Evolutionary conservation across 2,888 invertebrate species (phyloP).

Genomic region (Lampropteryx suffumata): DNA sequence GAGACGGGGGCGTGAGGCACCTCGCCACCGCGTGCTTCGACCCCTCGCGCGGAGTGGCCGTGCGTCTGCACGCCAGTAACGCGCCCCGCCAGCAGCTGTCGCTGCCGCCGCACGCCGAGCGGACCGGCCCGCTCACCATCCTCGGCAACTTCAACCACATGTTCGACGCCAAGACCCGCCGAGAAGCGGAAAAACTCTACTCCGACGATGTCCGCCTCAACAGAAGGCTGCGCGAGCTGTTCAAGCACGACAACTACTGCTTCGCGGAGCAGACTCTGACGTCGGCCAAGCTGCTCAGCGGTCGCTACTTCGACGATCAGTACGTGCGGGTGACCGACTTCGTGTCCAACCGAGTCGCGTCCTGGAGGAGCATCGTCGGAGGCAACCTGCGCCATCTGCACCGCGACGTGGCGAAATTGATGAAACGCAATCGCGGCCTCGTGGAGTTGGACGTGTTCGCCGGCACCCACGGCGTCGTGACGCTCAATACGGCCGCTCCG

Average conservation of each 20-base stretch:
- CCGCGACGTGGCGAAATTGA: constrained; percentile 51
- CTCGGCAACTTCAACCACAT: constrained; percentile 76
- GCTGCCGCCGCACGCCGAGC: constrained; percentile 52
- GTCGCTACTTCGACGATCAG: constrained; percentile 64
- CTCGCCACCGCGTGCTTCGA: constrained; percentile 68
- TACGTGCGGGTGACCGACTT: constrained; percentile 62
- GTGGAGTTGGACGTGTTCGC: constrained; percentile 48
- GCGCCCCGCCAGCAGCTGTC: constrained; percentile 37
- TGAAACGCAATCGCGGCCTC: constrained; percentile 36
- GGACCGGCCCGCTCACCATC: constrained; percentile 57
- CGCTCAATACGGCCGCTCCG: constrained; percentile 43
- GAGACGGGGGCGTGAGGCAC: constrained; percentile 47
- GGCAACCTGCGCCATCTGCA: constrained; percentile 67
- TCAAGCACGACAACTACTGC: constrained; percentile 53
- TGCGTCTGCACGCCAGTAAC: constrained; percentile 44
- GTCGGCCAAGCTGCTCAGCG: constrained; percentile 52
- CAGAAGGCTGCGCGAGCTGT: constrained; percentile 58
- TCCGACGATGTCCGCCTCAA: constrained; percentile 59
- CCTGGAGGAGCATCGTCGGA: constrained; percentile 63
- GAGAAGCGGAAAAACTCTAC: constrained; percentile 65
- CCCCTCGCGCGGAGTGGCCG: constrained; percentile 55
- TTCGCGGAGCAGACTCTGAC: constrained; percentile 63
- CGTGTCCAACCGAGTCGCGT: constrained; percentile 61
- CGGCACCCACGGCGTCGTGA: constrained; percentile 57
- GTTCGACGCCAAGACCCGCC: constrained; percentile 67